Evolutionary conservation across 2,888 invertebrate species (phyloP), one percentile per base, ranked within the genome.

Genomic region (Drosophila pegasa): DNA sequence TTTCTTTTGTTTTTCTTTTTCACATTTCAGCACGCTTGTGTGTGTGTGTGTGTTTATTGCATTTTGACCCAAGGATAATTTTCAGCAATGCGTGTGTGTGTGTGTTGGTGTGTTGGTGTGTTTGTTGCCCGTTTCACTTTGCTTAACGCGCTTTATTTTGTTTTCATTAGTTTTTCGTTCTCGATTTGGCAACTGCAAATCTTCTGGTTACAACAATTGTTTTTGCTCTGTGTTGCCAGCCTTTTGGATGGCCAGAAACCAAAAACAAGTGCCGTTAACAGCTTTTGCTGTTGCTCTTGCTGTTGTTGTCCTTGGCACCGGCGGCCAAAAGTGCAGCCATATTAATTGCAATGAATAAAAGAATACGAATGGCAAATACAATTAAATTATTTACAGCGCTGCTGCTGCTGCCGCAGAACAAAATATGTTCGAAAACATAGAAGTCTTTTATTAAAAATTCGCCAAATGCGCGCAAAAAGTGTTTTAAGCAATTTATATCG

Each of bases 21-120:
- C 59, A 31, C 48, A 48, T 33, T 48, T 48, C 60, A 41, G 18
- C 20, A 47, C 38, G 7, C 20, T 43, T 74, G 63, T 71, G 63
- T 75, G 20, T 33, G 60, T 38, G 37, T 59, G 64, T 83, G 67
- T 70, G 65, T 75, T 78, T 81, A 83, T 79, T 86, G 77, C 83
- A 81, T 71, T 84, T 66, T 78, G 78, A 78, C 71, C 78, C 61
- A 64, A 16, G 76, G 47, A 85, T 82, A 81, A 81, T 73, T 73
- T 69, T 57, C 54, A 48, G 54, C 60, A 65, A 70, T 65, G 64
- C 55, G 52, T 25, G 43, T 25, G 41, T 14, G 71, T 69, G 69
- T 57, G 58, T 22, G n/a, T n/a, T n/a, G n/a, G 43, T 25, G 41
- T 14, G 71, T 69, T 67, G 55, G 58, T 22, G 45, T 31, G 48